Conservation (phyloP, 2,797 vertebrate genomes). For the Ciconia nigra region DNA sequence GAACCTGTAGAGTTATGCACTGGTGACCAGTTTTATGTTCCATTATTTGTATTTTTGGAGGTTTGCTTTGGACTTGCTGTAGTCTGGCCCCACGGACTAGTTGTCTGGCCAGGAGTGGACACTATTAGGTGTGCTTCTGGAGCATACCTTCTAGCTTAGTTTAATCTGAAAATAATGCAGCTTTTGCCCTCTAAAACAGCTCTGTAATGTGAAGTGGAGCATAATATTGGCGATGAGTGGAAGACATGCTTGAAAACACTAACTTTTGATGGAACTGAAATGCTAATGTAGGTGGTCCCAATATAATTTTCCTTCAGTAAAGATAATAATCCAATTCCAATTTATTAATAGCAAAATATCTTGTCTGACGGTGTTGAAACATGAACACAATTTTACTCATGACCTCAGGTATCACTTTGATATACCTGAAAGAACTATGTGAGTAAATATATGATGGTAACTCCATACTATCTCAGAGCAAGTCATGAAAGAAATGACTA, state of each 20-base stretch:
- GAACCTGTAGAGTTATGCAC: background rate
- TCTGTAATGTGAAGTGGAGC: background rate
- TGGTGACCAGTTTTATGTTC: background rate
- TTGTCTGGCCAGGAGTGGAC: background rate
- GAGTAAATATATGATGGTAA: background rate
- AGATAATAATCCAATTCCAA: background rate
- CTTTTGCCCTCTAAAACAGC: background rate
- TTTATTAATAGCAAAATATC: background rate
- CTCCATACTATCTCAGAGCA: background rate
- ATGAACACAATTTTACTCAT: background rate
- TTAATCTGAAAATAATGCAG: background rate
- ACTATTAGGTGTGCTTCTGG: background rate
- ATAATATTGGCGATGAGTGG: background rate
- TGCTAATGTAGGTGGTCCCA: background rate
- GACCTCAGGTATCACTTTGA: background rate
- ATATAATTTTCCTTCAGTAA: background rate
- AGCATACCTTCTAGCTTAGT: background rate
- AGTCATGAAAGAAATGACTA: background rate
- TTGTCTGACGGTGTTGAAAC: background rate
- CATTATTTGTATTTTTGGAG: background rate
- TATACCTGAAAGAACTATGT: background rate
- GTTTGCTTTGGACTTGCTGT: background rate
- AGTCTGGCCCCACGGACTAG: background rate
- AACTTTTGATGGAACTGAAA: background rate
- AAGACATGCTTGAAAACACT: background rate